Evolutionary conservation across 2,113 vertebrate genomes (phyloP).

Genomic region (Sylvia atricapilla): DNA sequence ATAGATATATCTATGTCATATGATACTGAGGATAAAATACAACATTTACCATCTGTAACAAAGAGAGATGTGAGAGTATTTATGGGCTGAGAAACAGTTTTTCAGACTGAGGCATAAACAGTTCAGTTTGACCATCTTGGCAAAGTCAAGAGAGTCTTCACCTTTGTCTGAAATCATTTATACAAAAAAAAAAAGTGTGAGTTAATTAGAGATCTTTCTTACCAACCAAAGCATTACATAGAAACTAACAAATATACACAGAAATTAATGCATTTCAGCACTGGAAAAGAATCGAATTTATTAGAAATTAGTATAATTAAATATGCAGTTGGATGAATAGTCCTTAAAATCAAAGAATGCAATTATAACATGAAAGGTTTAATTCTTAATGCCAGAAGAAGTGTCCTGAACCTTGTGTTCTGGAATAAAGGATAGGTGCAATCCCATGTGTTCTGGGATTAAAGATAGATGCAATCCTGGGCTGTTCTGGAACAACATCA

Average conservation of each 20-base stretch:
- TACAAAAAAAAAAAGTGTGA: background rate
- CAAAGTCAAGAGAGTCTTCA: background rate
- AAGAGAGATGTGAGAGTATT: background rate
- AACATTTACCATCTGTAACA: constrained; percentile 16
- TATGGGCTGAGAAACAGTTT: background rate
- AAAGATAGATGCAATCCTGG: background rate
- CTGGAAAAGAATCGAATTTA: background rate
- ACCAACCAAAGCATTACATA: background rate
- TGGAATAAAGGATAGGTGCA: background rate
- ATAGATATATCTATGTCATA: background rate
- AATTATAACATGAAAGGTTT: background rate
- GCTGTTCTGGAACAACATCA: background rate
- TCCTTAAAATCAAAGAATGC: background rate
- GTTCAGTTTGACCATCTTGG: background rate
- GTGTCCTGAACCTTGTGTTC: background rate
- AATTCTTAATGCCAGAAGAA: background rate
- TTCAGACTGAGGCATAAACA: background rate
- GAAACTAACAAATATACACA: background rate
- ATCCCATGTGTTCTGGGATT: background rate
- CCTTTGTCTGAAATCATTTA: background rate
- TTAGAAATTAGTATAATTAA: background rate
- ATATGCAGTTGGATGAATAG: background rate
- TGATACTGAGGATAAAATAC: background rate
- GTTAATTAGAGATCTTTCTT: background rate
- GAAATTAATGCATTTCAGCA: background rate